Evolutionary conservation across 2,888 invertebrate genomes (phyloP).

Genomic region (Torymus tubicola): DNA sequence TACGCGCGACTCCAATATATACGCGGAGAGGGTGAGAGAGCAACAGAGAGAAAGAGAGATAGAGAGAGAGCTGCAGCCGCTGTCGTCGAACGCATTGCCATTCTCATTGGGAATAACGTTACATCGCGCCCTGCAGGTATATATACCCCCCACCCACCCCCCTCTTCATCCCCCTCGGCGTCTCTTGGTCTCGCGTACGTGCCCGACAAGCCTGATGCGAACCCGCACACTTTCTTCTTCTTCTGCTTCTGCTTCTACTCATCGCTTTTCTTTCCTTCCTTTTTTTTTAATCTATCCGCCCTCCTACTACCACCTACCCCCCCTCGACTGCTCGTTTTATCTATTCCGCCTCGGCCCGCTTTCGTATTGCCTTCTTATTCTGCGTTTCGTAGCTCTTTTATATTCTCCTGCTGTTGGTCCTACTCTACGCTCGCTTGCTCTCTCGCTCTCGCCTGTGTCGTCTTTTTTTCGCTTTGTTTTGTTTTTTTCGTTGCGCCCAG

Average conservation of each 20-base stretch:
- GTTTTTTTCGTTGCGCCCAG: background rate
- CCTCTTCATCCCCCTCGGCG: too few species aligned
- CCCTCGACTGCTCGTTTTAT: slow-evolving; percentile 15
- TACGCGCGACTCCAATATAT: slow-evolving; percentile 48
- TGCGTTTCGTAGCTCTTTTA: slow-evolving; percentile 8
- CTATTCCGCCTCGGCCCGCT: slow-evolving; percentile 15
- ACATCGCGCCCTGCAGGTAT: slow-evolving; percentile 31
- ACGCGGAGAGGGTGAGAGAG: too few species aligned
- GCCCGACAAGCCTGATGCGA: slow-evolving; percentile 59
- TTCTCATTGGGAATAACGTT: slow-evolving; percentile 64
- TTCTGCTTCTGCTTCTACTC: background rate
- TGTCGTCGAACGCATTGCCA: slow-evolving; percentile 62
- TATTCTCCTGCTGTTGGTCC: background rate
- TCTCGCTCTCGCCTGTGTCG: too few species aligned
- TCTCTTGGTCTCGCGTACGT: slow-evolving; percentile 53
- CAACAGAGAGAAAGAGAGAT: too few species aligned
- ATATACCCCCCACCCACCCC: too few species aligned
- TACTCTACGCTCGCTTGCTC: too few species aligned
- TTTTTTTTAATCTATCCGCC: background rate
- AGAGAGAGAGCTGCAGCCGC: background rate
- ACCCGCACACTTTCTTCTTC: background rate
- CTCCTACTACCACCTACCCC: too few species aligned
- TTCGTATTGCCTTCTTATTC: slow-evolving; percentile 26
- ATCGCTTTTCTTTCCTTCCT: background rate
- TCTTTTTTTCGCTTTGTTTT: background rate